These are phyloP conservation scores for Ceratina japonica DNA, from an alignment of 1,140 invertebrate species.

Conservation along the genomic window DNA sequence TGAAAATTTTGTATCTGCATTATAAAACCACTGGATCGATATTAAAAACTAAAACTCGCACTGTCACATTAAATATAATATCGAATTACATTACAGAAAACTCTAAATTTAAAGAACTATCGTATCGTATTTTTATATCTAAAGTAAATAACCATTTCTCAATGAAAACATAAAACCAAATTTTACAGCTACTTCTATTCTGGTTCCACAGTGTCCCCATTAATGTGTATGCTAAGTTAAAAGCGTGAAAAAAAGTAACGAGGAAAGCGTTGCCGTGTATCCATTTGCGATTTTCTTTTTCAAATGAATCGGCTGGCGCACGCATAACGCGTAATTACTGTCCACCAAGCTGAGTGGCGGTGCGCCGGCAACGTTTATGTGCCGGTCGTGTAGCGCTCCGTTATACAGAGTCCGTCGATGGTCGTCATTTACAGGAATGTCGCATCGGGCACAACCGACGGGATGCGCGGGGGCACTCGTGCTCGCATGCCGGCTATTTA, in stretches of 20 bases:
- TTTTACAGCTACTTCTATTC: neutral
- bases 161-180: too few species aligned
- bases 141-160: too few species aligned
- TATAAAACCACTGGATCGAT: too few species aligned
- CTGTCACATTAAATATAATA: too few species aligned
- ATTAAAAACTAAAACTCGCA: too few species aligned
- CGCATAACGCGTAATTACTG: conserved; percentile 61
- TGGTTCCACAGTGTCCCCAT: neutral
- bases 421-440: conserved; percentile 43
- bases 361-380: conserved; percentile 42
- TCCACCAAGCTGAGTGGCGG: conserved; percentile 40
- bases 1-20: too few species aligned
- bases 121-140: too few species aligned
- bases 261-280: conserved; percentile 3
- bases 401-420: conserved; percentile 40
- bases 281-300: conserved; percentile 27
- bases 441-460: neutral
- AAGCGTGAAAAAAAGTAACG: conserved; percentile 1
- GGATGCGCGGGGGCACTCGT: neutral
- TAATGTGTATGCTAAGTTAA: neutral
- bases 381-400: conserved; percentile 45
- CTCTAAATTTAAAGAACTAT: too few species aligned
- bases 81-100: too few species aligned
- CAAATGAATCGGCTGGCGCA: conserved; percentile 22
- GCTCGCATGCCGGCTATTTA: conserved; percentile 23